These are phyloP conservation scores for Mus caroli DNA, from an alignment of 2,797 vertebrate species.

Conservation along the genomic window DNA sequence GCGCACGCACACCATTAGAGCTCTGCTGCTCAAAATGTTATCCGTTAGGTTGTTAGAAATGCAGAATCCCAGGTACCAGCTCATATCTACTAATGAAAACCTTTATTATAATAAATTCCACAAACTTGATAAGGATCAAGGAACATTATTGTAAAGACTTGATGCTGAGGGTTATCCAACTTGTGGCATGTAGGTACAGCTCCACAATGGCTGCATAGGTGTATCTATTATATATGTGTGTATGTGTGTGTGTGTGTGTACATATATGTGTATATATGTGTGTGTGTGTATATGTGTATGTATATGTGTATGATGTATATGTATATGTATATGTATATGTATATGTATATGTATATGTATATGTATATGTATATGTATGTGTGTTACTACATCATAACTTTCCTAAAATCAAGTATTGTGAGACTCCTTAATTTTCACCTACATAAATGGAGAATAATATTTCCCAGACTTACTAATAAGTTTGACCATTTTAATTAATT, in stretches of 20 bases:
- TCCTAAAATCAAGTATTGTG: not conserved
- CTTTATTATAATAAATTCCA: not conserved
- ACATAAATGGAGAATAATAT: not conserved
- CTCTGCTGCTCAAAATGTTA: not conserved
- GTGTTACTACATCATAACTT: not conserved
- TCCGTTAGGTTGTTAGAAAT: not conserved
- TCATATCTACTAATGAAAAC: not conserved
- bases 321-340: too few species aligned
- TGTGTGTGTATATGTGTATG: not conserved
- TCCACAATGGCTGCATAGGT: not conserved
- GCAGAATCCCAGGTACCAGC: not conserved
- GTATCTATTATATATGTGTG: not conserved
- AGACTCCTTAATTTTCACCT: conserved; percentile 23
- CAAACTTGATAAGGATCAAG: not conserved
- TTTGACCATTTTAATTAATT: conserved; percentile 46
- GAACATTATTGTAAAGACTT: not conserved
- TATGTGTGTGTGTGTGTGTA: too few species aligned
- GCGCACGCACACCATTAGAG: not conserved
- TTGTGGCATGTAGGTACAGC: not conserved
- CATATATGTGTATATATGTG: not conserved
- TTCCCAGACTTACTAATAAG: conserved; percentile 39
- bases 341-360: not conserved
- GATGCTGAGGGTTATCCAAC: not conserved
- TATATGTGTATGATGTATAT: too few species aligned
- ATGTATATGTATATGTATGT: not conserved